Evolutionary conservation across 2,888 invertebrate genomes (phyloP).

Genomic region (Phrixothrix hirtus): DNA sequence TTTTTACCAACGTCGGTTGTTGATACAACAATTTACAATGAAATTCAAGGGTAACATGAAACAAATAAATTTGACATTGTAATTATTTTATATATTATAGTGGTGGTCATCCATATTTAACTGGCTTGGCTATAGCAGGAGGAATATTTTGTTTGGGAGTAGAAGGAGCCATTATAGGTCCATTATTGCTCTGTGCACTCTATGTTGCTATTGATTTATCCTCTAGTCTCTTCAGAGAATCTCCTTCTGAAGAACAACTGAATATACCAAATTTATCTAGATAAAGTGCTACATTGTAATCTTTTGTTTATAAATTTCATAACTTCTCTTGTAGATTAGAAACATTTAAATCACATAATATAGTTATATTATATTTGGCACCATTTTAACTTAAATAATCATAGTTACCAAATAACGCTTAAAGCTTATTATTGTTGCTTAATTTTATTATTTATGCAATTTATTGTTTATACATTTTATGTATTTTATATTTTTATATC

Average conservation of each 20-base stretch:
- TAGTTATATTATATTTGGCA: background rate
- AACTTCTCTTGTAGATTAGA: conserved; percentile 5
- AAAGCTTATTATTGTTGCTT: background rate
- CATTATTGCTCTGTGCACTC: conserved; percentile 89
- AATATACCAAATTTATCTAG: conserved; percentile 41
- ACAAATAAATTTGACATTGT: background rate
- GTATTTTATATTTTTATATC: background rate
- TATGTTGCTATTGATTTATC: conserved; percentile 90
- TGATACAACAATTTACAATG: conserved; percentile 94
- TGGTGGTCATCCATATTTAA: conserved; percentile 94
- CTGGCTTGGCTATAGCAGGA: conserved; percentile 95
- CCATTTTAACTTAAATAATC: background rate
- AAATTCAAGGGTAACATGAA: conserved; percentile 97
- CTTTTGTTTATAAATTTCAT: background rate
- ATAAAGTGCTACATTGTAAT: conserved; percentile 7
- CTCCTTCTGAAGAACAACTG: conserved; percentile 64
- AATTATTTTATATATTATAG: conserved; percentile 38
- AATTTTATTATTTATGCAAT: background rate
- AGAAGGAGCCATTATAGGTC: conserved; percentile 96
- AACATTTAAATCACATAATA: background rate
- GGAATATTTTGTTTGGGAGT: conserved; percentile 97
- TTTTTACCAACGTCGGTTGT: conserved; percentile 90
- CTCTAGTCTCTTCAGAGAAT: conserved; percentile 69
- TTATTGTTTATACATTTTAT: background rate
- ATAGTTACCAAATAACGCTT: background rate